phyloP scores from a whole-genome alignment of 1,140 invertebrate genomes.

The Ooceraea biroi region DNA sequence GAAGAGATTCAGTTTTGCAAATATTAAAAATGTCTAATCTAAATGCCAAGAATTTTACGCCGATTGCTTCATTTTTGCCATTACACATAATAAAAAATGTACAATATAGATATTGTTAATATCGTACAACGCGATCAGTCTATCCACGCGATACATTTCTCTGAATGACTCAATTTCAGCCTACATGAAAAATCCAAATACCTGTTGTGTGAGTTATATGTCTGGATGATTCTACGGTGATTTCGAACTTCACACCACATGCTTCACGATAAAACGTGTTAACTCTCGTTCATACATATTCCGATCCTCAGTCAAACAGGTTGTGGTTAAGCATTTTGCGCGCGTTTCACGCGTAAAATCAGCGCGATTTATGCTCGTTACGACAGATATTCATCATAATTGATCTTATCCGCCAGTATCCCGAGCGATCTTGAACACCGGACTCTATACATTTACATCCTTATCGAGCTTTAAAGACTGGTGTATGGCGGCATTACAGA shows the following conservation, averaged over 20 bases:
- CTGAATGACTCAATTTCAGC: background rate
- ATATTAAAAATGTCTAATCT: background rate
- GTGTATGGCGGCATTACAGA: constrained; percentile 27
- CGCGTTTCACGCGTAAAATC: constrained; percentile 18
- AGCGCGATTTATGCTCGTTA: constrained; percentile 10
- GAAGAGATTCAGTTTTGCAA: constrained; percentile 10
- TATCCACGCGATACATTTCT: background rate
- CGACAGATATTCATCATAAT: constrained; percentile 43
- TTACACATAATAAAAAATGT: background rate
- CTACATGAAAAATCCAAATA: constrained; percentile 1
- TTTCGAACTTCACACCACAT: background rate
- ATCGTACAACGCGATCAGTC: background rate
- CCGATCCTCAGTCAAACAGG: background rate
- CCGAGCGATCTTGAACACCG: background rate
- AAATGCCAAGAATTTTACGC: background rate
- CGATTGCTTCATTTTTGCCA: background rate
- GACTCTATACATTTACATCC: constrained; percentile 35
- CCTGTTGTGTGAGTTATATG: background rate
- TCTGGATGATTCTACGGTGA: background rate
- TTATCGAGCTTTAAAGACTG: constrained; percentile 58
- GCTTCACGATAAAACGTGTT: constrained; percentile 15
- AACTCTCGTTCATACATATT: background rate
- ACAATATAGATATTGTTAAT: background rate
- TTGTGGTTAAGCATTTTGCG: constrained; percentile 20
- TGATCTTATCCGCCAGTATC: background rate